These are phyloP conservation scores for Coracias cyanogaster DNA, from an alignment of 2,797 vertebrate species.

Conservation along the genomic window DNA sequence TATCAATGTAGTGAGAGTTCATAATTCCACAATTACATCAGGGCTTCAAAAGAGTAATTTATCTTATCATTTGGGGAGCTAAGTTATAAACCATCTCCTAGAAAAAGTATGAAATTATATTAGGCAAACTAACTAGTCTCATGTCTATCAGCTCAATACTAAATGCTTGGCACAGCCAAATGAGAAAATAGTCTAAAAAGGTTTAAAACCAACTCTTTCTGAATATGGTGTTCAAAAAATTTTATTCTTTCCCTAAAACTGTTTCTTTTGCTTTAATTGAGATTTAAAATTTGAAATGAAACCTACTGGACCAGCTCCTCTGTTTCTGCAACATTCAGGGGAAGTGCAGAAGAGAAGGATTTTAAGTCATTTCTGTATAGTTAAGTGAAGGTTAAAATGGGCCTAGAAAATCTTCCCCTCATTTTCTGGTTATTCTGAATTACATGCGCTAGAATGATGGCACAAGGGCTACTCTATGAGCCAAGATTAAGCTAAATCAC, in stretches of 20 bases:
- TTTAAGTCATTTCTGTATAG: not conserved
- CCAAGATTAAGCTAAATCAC: not conserved
- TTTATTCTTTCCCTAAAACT: not conserved
- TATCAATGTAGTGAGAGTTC: not conserved
- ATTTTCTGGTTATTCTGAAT: constrained; percentile 6
- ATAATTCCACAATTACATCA: not conserved
- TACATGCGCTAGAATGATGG: not conserved
- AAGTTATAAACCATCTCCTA: not conserved
- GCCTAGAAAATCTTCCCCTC: not conserved
- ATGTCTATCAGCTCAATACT: not conserved
- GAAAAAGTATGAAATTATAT: not conserved
- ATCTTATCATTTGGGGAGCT: not conserved
- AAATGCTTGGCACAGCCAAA: not conserved
- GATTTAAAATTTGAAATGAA: not conserved
- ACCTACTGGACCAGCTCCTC: not conserved
- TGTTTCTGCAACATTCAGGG: not conserved
- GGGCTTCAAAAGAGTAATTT: not conserved
- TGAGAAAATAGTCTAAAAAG: not conserved
- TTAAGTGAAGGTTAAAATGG: not conserved
- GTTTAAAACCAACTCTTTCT: not conserved
- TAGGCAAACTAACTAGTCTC: not conserved
- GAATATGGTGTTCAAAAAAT: fast-evolving
- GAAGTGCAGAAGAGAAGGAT: not conserved
- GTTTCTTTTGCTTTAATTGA: not conserved
- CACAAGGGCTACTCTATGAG: not conserved